Conservation (phyloP, 2,113 vertebrate species). For the Megalops atlanticus region DNA sequence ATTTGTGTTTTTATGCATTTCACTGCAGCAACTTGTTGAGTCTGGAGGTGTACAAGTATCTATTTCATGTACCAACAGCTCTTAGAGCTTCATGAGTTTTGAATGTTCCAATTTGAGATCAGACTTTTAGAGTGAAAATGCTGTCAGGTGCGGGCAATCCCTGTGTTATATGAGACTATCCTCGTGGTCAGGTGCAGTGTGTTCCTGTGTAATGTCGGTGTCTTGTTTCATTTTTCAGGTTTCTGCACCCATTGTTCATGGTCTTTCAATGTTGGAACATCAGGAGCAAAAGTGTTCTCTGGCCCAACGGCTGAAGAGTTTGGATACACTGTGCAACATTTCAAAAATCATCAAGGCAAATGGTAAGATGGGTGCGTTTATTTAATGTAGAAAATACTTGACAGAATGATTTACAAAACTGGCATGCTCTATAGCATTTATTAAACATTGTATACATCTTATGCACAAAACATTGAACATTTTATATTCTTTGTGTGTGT, state of each 20-base stretch:
- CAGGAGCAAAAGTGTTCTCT: conserved; percentile 79
- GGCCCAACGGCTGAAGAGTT: conserved; percentile 80
- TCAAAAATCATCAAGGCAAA: conserved; percentile 78
- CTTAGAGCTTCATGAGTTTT: no score
- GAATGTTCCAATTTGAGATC: background rate
- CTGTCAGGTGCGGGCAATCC: background rate
- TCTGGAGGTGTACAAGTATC: background rate
- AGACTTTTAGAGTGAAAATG: background rate
- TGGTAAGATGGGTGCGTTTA: conserved; percentile 72
- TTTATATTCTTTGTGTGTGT: no score
- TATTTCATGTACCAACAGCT: background rate
- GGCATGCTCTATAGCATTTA: background rate
- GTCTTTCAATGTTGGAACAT: conserved; percentile 83
- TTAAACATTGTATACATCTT: no score
- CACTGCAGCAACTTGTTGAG: background rate
- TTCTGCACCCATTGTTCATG: conserved; percentile 63
- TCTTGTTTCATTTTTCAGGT: conserved; percentile 51
- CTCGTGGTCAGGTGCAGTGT: no score
- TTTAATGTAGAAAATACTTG: no score
- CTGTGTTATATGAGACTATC: no score
- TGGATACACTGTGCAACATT: conserved; percentile 85
- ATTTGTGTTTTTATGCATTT: background rate
- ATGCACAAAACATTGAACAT: no score
- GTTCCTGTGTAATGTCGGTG: no score
- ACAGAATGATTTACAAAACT: no score